Evolutionary conservation across 2,113 vertebrate genomes (phyloP), one percentile per base, ranked within the genome.

Genomic region (Tetraodon nigroviridis): DNA sequence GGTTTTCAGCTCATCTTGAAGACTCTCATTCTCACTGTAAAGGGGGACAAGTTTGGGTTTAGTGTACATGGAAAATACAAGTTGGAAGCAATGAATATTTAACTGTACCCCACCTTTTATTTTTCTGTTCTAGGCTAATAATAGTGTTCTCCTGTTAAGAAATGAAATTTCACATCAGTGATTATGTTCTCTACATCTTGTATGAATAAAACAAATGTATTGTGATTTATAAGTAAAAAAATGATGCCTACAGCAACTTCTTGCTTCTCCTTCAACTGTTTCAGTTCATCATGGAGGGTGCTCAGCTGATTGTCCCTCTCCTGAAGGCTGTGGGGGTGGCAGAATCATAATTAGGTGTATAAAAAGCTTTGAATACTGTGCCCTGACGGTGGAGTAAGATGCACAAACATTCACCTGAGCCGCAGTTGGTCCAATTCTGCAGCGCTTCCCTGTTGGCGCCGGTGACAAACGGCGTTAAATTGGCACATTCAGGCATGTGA

Each of bases 1-100:
- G 59, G 87, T 87, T 1, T 73, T 46, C n/a, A 91, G 83, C 73
- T 94, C 92, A 68, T 89, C 91, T 80, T 95, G 91, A 86, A 95
- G 86, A 24, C 82, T 71, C 5, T 83, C 78, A 67, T 92, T 89
- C 75, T 92, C 92, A 73, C 90, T 90, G 21, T 16, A 58, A 89
- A 83, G 3, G 37, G 19, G 79, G 2, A 45, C 1, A 55, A 3
- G 32, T 57, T 53, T 40, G n/a, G 14, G 46, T 20, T 3, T 32
- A 50, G 4, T 46, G 8, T 7, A 41, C 41, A 41, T 37, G 22
- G 55, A 37, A 44, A 44, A 3, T 21, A 21, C 17, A 16, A 65
- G 17, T 1, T 41, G 11, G n/a, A 19, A 7, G 11, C 24, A 0
- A 55, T n/a, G 10, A 11, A 42, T 0, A 12, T 54, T 11, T 50